Conservation (phyloP, 2,113 vertebrate genomes). For the Misgurnus anguillicaudatus region DNA sequence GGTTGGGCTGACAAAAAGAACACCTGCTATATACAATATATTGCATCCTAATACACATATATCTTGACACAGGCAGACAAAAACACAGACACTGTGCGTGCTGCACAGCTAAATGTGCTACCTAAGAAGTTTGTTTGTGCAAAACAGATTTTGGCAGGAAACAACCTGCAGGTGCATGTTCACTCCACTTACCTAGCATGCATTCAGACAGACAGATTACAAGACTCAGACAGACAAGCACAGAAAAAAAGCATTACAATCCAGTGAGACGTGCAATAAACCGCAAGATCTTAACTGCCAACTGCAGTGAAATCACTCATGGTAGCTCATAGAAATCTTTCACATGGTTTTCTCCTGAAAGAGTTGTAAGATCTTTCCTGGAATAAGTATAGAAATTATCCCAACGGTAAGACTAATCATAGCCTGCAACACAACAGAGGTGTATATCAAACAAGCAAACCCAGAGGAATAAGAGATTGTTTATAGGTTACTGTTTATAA, state of each 20-base stretch:
- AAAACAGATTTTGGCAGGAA: conserved; percentile 12
- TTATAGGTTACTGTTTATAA: background rate
- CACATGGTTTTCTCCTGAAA: background rate
- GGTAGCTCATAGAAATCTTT: conserved; percentile 14
- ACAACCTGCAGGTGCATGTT: conserved; percentile 9
- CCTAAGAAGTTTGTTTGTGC: background rate
- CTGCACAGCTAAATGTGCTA: conserved; percentile 46
- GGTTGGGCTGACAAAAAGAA: too few relatives aligned
- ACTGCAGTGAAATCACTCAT: background rate
- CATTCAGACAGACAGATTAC: conserved; percentile 30
- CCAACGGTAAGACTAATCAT: background rate
- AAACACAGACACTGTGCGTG: conserved; percentile 40
- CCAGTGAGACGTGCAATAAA: background rate
- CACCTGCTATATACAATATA: too few relatives aligned
- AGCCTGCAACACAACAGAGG: background rate
- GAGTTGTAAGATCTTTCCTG: conserved; percentile 2
- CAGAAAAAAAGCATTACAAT: background rate
- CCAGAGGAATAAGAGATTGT: background rate
- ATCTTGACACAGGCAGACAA: background rate
- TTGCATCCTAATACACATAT: background rate
- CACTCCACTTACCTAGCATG: conserved; percentile 2
- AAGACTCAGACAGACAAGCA: conserved; percentile 22
- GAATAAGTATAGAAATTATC: background rate
- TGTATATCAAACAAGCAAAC: background rate
- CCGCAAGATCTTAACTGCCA: conserved; percentile 18